These are phyloP conservation scores for Phyllostomus hastatus DNA, from an alignment of 2,113 vertebrate species.

Conservation along the genomic window DNA sequence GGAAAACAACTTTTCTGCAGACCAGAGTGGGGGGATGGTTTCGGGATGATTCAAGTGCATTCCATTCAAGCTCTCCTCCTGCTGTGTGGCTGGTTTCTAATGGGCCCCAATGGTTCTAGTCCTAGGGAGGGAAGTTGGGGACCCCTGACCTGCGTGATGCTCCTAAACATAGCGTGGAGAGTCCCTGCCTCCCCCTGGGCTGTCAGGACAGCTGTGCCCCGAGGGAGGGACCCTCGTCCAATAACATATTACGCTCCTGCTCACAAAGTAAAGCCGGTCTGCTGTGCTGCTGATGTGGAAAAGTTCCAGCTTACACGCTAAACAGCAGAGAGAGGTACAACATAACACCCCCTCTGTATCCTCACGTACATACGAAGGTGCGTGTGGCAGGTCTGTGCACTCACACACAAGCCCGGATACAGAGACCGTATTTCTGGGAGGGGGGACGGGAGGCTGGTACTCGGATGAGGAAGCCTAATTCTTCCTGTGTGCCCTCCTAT, in stretches of 20 bases:
- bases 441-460: rapidly evolving
- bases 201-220: no score
- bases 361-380: background rate
- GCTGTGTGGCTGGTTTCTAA: no score
- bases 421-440: rapidly evolving
- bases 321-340: background rate
- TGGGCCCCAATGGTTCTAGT: rapidly evolving
- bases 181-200: background rate
- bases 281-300: background rate
- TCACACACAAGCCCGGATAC: background rate
- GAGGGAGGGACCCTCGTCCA: rapidly evolving
- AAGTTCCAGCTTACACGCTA: background rate
- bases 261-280: background rate
- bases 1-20: no score
- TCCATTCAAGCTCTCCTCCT: no score
- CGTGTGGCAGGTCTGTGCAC: rapidly evolving
- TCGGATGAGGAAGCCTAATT: rapidly evolving
- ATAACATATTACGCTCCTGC: background rate
- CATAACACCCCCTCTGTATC: no score
- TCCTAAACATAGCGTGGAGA: background rate
- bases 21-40: no score
- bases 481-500: rapidly evolving
- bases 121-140: no score
- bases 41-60: no score
- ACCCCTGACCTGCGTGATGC: no score